Evolutionary conservation across 2,113 vertebrate genomes (phyloP), one percentile per base, ranked within the genome.

Genomic region (Catharus fuscescens): DNA sequence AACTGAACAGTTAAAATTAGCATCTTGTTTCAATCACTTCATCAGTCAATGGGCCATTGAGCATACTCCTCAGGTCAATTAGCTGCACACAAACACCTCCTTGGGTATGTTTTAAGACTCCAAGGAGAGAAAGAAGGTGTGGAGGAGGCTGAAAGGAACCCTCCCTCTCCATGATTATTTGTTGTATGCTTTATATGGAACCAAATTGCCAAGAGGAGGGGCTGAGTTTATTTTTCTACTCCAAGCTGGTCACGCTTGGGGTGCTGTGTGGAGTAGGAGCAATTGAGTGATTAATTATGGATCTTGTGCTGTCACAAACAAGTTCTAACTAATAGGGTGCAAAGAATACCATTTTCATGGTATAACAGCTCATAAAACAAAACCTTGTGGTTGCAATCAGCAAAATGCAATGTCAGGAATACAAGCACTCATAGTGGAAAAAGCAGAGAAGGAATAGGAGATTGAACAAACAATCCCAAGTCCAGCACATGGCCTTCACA

Each of bases 301-400:
- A 76, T 69, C 84, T 77, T 66, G 34, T 85, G 72, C 80, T 71
- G 73, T 92, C 85, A 92, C 93, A 72, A 83, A 91, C 38, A 71
- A 45, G 56, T 88, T 92, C 91, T 96, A 96, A 97, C 86, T 80
- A 94, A 97, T 88, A 81, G 92, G 50, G 92, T 94, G 88, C 76
- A 82, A 96, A 93, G 88, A 91, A 88, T 94, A 92, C 82, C 57
- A 56, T 83, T 93, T 95, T 92, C 90, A 94, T 97, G 87, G 44
- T 94, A 24, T 65, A 92, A 64, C 40, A 64, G 93, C 90, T 96
- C 88, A 40, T 97, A 96, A 97, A 96, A 83, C 88, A 95, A 86
- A 96, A 76, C 29, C 50, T 57, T 89, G 93, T 88, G 94, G 94
- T 92, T 96, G 86, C 0, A 2, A 80, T 94, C 84, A 88, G 95